phyloP scores from a whole-genome alignment of 1,140 invertebrate genomes.

The Drosophila pandora region DNA sequence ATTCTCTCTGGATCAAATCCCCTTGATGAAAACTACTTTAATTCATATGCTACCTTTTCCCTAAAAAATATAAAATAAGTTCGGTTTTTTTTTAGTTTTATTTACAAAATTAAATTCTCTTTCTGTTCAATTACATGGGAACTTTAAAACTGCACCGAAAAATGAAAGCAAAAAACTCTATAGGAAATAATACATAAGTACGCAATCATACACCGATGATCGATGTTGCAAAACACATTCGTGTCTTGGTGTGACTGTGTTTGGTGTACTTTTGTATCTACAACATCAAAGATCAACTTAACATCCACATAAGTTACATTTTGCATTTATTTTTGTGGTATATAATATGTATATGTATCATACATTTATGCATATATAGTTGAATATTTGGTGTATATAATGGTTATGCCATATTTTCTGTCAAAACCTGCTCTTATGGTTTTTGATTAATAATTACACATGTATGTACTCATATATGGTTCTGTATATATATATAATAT shows the following conservation, averaged over 20 bases:
- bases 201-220: slow-evolving; percentile 22
- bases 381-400: slow-evolving; percentile 62
- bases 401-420: slow-evolving; percentile 36
- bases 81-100: slow-evolving; percentile 76
- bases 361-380: slow-evolving; percentile 62
- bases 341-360: slow-evolving; percentile 49
- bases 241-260: slow-evolving; percentile 7
- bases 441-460: slow-evolving; percentile 64
- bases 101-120: slow-evolving; percentile 77
- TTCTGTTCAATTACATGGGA: slow-evolving; percentile 54
- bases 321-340: slow-evolving; percentile 55
- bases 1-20: not conserved
- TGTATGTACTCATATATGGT: slow-evolving; percentile 45
- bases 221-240: slow-evolving; percentile 12
- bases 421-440: slow-evolving; percentile 22
- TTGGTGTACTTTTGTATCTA: slow-evolving; percentile 51
- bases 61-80: slow-evolving; percentile 9
- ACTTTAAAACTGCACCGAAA: slow-evolving; percentile 55
- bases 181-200: slow-evolving; percentile 36
- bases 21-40: not conserved
- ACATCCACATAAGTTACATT: slow-evolving; percentile 61
- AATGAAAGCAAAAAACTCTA: slow-evolving; percentile 34
- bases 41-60: not conserved
- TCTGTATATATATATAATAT: slow-evolving; percentile 50
- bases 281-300: slow-evolving; percentile 76